A percentile compares a stretch with the other conserved stretches of the same genome.
phyloP scores from a whole-genome alignment of 1,140 invertebrate genomes.

The Pseudomyrmex pallidus region DNA sequence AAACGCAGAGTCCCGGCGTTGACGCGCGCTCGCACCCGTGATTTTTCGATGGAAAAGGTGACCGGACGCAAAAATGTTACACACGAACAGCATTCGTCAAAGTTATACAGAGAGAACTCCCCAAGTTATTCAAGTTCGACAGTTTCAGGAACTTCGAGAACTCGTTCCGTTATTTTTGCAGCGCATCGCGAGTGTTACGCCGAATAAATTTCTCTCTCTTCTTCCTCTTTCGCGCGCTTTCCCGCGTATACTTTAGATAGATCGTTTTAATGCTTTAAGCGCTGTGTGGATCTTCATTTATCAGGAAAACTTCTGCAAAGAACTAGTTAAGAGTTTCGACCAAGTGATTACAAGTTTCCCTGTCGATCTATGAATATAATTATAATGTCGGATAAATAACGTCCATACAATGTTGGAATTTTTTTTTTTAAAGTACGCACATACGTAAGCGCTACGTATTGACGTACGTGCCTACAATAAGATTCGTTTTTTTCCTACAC shows the following conservation, averaged over 20 bases:
- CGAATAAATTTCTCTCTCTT: slow-evolving; percentile 45
- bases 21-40: slow-evolving; percentile 21
- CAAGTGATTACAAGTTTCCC: slow-evolving; percentile 29
- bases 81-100: slow-evolving; percentile 55
- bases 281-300: slow-evolving; percentile 37
- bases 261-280: slow-evolving; percentile 40
- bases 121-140: slow-evolving; percentile 52
- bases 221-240: neutral
- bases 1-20: slow-evolving; percentile 22
- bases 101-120: slow-evolving; percentile 50
- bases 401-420: neutral
- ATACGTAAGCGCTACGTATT: too few relatives aligned
- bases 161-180: slow-evolving; percentile 53
- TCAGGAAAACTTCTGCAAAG: slow-evolving; percentile 27
- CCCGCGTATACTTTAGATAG: slow-evolving; percentile 30
- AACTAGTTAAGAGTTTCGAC: slow-evolving; percentile 35
- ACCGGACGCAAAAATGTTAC: slow-evolving; percentile 40
- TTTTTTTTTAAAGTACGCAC: neutral
- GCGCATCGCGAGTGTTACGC: slow-evolving; percentile 34
- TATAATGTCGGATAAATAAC: slow-evolving; percentile 2
- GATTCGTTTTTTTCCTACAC: too few relatives aligned
- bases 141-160: slow-evolving; percentile 49
- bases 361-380: slow-evolving; percentile 37
- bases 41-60: slow-evolving; percentile 52
- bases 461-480: too few relatives aligned